Base-by-base conservation (phyloP, 2,797 vertebrate species). In the Macrochelys suwanniensis region DNA sequence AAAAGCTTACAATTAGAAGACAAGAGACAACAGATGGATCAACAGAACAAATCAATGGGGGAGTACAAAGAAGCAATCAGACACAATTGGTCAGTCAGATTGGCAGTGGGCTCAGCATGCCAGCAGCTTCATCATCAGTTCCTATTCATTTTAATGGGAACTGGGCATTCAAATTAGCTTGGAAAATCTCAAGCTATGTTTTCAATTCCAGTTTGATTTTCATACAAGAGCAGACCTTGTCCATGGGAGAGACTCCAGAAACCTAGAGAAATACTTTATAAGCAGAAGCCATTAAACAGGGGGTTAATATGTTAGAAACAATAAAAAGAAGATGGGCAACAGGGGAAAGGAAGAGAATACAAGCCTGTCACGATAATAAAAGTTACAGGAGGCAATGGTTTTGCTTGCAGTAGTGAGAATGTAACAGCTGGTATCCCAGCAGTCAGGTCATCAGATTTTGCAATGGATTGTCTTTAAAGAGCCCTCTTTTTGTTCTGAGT, bases 321-420 rank as follows among this genome's bases (percentile, higher is more conserved):
- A 49, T 28, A 33, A 51, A 19, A 57, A 87, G 76, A 42, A 56
- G 26, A 6, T 65, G 87, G 71, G 74, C 10, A 11, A 0, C 13
- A 0, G 7, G 28, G 1, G 17, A 80, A 31, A 49, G 26, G 45
- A 77, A 31, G 26, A 49, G n/a, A 31, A 74, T 80, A 61, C 0
- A 0, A 42, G 45, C 19, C 26, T 6, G 16, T 61, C 59, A 80
- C 47, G 23, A 2, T 4, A 54, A 61, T 3, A 0, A 2, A 47
- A 26, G 51, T 19, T 1, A 0, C 28, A 23, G 57, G 71, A 2
- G 11, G n/a, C 37, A 2, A 5, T 0, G 3, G 2, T 76, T 88
- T 78, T 47, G 5, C 79, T 91, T 50, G 92, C 89, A 89, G 90
- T 84, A 96, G 97, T 98, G 98, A 98, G 98, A 99, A 98, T 95